phyloP scores from a whole-genome alignment of 2,888 invertebrate genomes.

The Lasioglossum pauxillum region DNA sequence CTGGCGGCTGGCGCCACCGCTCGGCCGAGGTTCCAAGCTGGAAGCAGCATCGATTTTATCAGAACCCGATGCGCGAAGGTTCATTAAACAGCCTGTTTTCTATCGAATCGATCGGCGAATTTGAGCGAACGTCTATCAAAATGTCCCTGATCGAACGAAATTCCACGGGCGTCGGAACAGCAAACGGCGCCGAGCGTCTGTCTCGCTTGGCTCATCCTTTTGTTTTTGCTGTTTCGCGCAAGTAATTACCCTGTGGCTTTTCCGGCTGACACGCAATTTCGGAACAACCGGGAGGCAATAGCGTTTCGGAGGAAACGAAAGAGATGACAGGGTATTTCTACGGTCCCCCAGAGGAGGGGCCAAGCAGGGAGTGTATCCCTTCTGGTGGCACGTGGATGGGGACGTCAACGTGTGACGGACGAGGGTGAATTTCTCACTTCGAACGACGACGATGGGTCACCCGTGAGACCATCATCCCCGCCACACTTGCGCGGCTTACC shows the following conservation, averaged over 20 bases:
- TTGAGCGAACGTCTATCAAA: slow-evolving; percentile 15
- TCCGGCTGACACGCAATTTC: slow-evolving; percentile 65
- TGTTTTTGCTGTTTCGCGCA: slow-evolving; percentile 44
- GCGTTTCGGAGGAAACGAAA: slow-evolving; percentile 65
- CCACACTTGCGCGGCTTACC: slow-evolving; percentile 62
- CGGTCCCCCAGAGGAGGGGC: slow-evolving; percentile 48
- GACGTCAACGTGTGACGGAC: slow-evolving; percentile 77
- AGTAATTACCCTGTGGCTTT: slow-evolving; percentile 65
- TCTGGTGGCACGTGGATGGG: slow-evolving; percentile 67
- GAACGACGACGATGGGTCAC: slow-evolving; percentile 68
- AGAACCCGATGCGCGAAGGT: slow-evolving; percentile 27
- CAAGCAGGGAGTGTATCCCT: slow-evolving; percentile 47
- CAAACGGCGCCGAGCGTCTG: background rate
- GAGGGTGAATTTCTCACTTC: slow-evolving; percentile 76
- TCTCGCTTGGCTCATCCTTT: slow-evolving; percentile 15
- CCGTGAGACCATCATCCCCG: slow-evolving; percentile 73
- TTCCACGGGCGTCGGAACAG: too few relatives aligned
- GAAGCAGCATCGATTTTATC: slow-evolving; percentile 70
- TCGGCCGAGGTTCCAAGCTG: slow-evolving; percentile 59
- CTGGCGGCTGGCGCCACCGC: slow-evolving; percentile 72
- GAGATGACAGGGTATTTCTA: slow-evolving; percentile 79
- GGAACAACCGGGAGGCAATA: slow-evolving; percentile 31
- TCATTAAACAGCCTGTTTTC: slow-evolving; percentile 49
- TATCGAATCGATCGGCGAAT: slow-evolving; percentile 35
- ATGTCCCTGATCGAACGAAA: background rate